Conservation (phyloP, 2,888 invertebrate genomes). For the Euproctis similis region DNA sequence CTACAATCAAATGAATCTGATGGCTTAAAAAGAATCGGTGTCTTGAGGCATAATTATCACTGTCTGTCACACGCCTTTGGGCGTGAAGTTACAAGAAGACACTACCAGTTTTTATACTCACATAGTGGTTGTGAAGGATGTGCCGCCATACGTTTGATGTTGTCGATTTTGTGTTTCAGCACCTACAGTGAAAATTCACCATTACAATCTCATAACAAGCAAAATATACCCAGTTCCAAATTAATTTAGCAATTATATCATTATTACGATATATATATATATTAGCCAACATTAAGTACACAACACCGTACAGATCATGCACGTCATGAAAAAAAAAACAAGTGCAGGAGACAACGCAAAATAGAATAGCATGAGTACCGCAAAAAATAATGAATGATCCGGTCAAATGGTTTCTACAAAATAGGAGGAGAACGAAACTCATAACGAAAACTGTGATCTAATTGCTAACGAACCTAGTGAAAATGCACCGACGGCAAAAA, state of each 20-base stretch:
- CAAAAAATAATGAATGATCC: slow-evolving; percentile 20
- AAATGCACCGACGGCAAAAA: too few relatives aligned
- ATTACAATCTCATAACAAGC: slow-evolving; percentile 8
- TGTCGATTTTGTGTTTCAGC: slow-evolving; percentile 94
- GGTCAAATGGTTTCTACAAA: slow-evolving; percentile 23
- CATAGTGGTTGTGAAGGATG: slow-evolving; percentile 97
- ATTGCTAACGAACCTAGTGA: too few relatives aligned
- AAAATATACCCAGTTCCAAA: slow-evolving; percentile 7
- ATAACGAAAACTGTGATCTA: slow-evolving; percentile 22
- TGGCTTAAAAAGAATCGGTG: too few relatives aligned
- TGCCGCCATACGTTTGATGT: slow-evolving; percentile 95
- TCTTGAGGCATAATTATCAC: too few relatives aligned
- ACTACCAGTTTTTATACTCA: slow-evolving; percentile 79
- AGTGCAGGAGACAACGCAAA: slow-evolving; percentile 32
- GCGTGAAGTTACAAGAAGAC: too few relatives aligned
- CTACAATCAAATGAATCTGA: too few relatives aligned
- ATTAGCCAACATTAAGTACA: slow-evolving; percentile 24
- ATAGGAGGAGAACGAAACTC: slow-evolving; percentile 16
- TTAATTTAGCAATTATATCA: too few relatives aligned
- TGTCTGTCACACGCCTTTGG: too few relatives aligned
- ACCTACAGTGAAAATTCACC: slow-evolving; percentile 78
- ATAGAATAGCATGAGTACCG: slow-evolving; percentile 32
- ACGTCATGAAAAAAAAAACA: slow-evolving; percentile 30
- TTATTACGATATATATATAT: too few relatives aligned
- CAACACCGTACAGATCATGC: slow-evolving; percentile 39